Conservation (phyloP, 2,888 invertebrate genomes). For the Thereva nobilitata region DNA sequence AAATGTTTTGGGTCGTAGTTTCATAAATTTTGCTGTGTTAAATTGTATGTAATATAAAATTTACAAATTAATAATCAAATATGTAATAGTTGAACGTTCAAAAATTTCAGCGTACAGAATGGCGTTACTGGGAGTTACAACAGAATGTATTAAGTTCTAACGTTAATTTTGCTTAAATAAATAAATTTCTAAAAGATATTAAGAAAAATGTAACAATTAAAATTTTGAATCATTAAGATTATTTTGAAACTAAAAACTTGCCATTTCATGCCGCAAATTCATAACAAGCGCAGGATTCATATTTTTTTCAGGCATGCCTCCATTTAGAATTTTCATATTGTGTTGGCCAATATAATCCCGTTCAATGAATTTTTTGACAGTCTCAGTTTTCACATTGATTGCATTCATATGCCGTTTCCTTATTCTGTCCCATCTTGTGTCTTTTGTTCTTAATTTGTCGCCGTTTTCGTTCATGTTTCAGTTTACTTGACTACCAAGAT, state of each 20-base stretch:
- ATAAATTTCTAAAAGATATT: no score
- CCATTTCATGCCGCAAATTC: constrained; percentile 57
- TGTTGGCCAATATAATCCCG: constrained; percentile 52
- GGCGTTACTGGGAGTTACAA: no score
- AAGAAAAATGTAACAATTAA: no score
- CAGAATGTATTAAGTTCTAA: no score
- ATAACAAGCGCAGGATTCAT: constrained; percentile 55
- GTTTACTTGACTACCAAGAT: not conserved
- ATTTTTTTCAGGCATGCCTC: constrained; percentile 43
- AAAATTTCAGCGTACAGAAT: no score
- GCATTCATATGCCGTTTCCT: constrained; percentile 51
- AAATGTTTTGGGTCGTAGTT: no score
- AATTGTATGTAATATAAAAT: no score
- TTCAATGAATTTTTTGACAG: constrained; percentile 54
- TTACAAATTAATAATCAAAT: no score
- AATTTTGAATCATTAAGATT: not conserved
- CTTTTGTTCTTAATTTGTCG: constrained; percentile 44
- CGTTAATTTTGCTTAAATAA: no score
- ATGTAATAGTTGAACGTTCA: no score
- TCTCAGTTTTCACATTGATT: constrained; percentile 49
- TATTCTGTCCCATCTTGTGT: constrained; percentile 57
- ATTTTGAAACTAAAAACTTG: constrained; percentile 42
- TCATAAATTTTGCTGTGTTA: no score
- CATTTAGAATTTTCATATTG: constrained; percentile 50
- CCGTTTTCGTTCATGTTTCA: constrained; percentile 13